phyloP scores from a whole-genome alignment of 2,888 invertebrate species.

The Phoenoteleia sp. region DNA sequence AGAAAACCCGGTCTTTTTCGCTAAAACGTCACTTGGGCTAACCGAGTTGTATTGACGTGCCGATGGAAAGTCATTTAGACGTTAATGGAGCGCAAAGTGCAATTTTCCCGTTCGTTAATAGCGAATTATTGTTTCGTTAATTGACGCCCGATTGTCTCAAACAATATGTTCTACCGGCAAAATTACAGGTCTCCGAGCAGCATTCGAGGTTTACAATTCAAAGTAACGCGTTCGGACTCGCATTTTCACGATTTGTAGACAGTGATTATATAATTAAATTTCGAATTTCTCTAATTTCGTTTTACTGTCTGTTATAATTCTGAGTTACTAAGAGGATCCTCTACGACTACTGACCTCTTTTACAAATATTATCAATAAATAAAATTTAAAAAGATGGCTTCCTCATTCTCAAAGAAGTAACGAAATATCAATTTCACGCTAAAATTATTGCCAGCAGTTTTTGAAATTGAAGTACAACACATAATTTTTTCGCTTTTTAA shows the following conservation, averaged over 20 bases:
- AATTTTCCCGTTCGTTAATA: constrained; percentile 48
- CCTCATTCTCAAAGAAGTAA: too few relatives aligned
- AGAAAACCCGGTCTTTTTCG: not conserved
- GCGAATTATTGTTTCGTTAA: constrained; percentile 49
- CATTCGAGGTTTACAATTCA: constrained; percentile 18
- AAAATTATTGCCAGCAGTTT: too few relatives aligned
- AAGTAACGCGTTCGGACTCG: constrained; percentile 22
- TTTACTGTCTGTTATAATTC: constrained; percentile 35
- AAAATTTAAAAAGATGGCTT: too few relatives aligned
- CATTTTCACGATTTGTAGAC: constrained; percentile 44
- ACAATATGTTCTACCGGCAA: constrained; percentile 40
- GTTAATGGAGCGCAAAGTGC: constrained; percentile 52
- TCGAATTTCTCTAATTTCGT: constrained; percentile 65
- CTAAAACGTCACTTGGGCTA: not conserved
- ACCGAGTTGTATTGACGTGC: not conserved
- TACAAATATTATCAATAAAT: constrained; percentile 13
- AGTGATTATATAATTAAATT: constrained; percentile 63
- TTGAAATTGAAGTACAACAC: too few relatives aligned
- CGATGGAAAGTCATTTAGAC: constrained; percentile 27
- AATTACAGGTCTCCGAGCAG: constrained; percentile 39
- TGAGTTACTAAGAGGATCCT: constrained; percentile 37
- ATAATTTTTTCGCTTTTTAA: too few relatives aligned
- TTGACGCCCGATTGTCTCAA: constrained; percentile 16
- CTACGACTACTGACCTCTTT: constrained; percentile 7
- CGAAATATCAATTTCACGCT: too few relatives aligned